Evolutionary conservation across 2,113 vertebrate genomes (phyloP).

Genomic region (Myiozetetes cayanensis): DNA sequence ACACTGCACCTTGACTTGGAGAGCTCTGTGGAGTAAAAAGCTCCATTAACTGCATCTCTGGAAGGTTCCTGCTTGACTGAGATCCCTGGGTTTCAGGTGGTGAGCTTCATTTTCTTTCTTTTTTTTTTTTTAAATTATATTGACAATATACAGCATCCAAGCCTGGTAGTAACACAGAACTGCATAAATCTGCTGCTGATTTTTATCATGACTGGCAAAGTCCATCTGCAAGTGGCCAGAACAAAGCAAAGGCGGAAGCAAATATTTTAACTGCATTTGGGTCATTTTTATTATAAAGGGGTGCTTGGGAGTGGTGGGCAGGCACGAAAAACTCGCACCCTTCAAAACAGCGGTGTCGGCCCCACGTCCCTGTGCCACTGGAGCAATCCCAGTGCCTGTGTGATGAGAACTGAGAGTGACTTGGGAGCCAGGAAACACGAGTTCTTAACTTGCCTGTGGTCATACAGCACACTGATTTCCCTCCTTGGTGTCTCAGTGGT

Average conservation of each 20-base stretch:
- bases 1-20: neutral
- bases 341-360: neutral
- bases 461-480: conserved; percentile 8
- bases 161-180: neutral
- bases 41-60: neutral
- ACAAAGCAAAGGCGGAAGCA: neutral
- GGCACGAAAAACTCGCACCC: neutral
- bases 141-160: neutral
- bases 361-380: neutral
- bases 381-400: neutral
- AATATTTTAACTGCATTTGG: neutral
- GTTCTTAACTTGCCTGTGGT: conserved; percentile 38
- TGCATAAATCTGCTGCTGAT: neutral
- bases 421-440: conserved; percentile 13
- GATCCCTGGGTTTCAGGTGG: neutral
- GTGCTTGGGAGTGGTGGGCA: neutral
- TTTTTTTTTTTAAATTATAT: neutral
- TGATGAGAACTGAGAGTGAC: conserved; percentile 18
- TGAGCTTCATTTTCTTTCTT: neutral
- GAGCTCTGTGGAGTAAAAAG: neutral
- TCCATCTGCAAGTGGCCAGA: neutral
- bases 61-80: neutral
- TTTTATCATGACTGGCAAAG: neutral
- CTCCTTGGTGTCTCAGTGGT: neutral
- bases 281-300: neutral